These are phyloP conservation scores for Lordiphosa mommai DNA, from an alignment of 1,140 invertebrate species.

Conservation along the genomic window DNA sequence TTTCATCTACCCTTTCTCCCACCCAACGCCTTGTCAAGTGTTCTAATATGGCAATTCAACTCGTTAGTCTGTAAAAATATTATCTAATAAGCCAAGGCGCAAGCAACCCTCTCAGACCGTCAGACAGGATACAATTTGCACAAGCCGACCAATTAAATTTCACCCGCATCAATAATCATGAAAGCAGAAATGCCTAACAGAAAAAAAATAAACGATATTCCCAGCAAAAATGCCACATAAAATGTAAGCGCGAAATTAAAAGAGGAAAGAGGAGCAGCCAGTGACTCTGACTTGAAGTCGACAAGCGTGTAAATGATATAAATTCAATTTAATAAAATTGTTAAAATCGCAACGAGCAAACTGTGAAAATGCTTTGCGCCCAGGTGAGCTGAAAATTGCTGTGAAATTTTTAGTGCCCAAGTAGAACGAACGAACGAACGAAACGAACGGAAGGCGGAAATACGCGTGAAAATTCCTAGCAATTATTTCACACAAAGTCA, in stretches of 20 bases:
- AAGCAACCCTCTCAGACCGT: conserved; percentile 1
- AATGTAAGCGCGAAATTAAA: conserved; percentile 64
- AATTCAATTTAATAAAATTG: conserved; percentile 80
- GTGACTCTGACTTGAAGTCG: conserved; percentile 56
- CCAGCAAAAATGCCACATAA: conserved; percentile 59
- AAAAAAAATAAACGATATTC: conserved; percentile 14
- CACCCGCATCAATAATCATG: conserved; percentile 76
- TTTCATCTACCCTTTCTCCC: neutral
- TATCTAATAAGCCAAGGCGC: conserved; percentile 44
- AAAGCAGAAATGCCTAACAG: conserved; percentile 67
- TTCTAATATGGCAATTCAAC: conserved; percentile 27
- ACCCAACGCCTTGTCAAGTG: conserved; percentile 6
- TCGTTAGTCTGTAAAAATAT: conserved; percentile 53
- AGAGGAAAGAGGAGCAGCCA: conserved; percentile 4
- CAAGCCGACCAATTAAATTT: conserved; percentile 71
- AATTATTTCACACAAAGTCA: conserved; percentile 74
- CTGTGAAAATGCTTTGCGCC: conserved; percentile 71
- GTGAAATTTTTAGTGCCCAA: conserved; percentile 52
- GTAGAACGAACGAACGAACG: conserved; percentile 18
- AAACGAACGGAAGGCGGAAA: conserved; percentile 45
- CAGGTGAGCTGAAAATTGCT: conserved; percentile 78
- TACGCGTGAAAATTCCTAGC: conserved; percentile 75
- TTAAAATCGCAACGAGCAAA: conserved; percentile 76
- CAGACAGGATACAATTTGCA: conserved; percentile 18
- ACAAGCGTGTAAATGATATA: conserved; percentile 80